Conservation (phyloP, 1,140 invertebrate species). For the Pseudomyrmex flavicornis region DNA sequence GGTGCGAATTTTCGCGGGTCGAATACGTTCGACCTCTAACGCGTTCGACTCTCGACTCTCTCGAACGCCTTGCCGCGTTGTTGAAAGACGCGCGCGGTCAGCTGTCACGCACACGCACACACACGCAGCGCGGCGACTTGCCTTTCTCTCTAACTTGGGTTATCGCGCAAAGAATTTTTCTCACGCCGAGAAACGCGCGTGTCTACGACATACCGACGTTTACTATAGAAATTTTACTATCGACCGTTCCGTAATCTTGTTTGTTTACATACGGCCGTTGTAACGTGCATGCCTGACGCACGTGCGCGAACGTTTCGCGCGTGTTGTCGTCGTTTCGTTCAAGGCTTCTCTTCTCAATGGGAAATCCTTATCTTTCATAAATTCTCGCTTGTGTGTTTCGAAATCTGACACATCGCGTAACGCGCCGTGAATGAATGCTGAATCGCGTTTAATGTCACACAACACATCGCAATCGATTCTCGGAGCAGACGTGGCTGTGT, state of each 20-base stretch:
- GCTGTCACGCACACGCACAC: not conserved
- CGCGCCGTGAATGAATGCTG: no score
- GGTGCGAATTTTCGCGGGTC: conserved; percentile 73
- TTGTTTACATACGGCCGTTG: conserved; percentile 70
- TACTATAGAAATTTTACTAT: not conserved
- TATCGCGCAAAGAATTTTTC: not conserved
- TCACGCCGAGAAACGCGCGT: not conserved
- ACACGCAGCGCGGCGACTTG: not conserved
- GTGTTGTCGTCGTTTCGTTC: conserved; percentile 22
- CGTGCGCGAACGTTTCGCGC: conserved; percentile 53
- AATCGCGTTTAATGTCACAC: no score
- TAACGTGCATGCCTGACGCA: conserved; percentile 62
- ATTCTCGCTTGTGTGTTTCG: not conserved
- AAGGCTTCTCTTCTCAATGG: conserved; percentile 34
- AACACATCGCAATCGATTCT: no score
- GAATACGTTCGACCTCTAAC: not conserved
- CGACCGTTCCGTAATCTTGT: conserved; percentile 8
- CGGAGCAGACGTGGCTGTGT: no score
- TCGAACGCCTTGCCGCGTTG: conserved; percentile 15
- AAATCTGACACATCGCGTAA: no score
- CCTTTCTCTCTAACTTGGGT: not conserved
- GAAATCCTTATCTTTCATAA: conserved; percentile 5
- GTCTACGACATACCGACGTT: not conserved
- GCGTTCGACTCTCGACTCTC: conserved; percentile 41
- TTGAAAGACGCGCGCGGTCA: not conserved